phyloP scores from a whole-genome alignment of 2,113 vertebrate genomes.

The Hippocampus zosterae region DNA sequence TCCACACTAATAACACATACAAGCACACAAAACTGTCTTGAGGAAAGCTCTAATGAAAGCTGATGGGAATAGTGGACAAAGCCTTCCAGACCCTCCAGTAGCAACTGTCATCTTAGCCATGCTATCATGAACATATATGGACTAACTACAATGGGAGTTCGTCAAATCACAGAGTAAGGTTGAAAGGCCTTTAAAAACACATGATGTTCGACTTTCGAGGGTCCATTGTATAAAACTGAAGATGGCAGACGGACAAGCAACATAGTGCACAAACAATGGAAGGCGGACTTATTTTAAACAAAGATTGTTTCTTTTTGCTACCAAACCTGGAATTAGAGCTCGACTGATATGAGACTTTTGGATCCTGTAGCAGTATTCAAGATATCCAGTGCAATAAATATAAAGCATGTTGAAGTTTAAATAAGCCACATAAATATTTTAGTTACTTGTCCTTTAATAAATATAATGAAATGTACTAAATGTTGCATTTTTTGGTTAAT shows the following conservation, averaged over 20 bases:
- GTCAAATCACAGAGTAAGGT: neutral
- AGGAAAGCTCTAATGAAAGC: conserved; percentile 46
- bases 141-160: neutral
- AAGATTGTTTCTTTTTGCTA: conserved; percentile 5
- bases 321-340: conserved; percentile 3
- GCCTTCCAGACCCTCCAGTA: conserved; percentile 19
- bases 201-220: neutral
- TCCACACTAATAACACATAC: conserved; percentile 11
- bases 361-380: neutral
- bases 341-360: neutral
- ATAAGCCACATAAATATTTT: neutral
- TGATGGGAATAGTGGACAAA: conserved; percentile 45
- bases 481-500: neutral
- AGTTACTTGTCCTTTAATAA: neutral
- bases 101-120: neutral
- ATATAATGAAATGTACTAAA: too few relatives aligned
- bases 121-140: neutral
- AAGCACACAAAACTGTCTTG: conserved; percentile 14
- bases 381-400: neutral
- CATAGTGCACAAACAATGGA: conserved; percentile 8
- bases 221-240: neutral
- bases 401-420: neutral
- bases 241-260: conserved; percentile 10
- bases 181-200: neutral
- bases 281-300: neutral